phyloP scores from a whole-genome alignment of 1,140 invertebrate species.

The Harpegnathos saltator region DNA sequence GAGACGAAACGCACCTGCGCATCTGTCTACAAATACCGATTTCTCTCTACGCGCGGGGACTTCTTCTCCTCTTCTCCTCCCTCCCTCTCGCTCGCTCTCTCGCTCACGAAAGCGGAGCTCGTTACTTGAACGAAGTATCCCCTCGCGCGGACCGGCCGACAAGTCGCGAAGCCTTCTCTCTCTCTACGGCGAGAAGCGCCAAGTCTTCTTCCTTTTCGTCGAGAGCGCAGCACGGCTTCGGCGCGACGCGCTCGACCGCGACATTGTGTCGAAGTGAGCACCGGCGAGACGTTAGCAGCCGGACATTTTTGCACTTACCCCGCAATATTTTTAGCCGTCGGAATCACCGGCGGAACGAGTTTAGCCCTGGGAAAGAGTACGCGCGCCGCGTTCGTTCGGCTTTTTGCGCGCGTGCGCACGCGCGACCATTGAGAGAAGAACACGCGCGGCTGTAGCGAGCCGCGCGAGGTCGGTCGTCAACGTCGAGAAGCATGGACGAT shows the following conservation, averaged over 20 bases:
- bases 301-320: slow-evolving; percentile 15
- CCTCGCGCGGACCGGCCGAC: slow-evolving; percentile 7
- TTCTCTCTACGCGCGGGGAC: too few species aligned
- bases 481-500: neutral
- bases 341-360: slow-evolving; percentile 1
- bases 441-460: too few species aligned
- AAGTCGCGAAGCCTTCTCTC: neutral
- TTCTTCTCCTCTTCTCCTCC: neutral
- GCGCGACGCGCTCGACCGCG: slow-evolving; percentile 2
- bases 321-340: slow-evolving; percentile 32
- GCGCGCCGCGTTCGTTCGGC: too few species aligned
- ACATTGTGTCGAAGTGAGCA: slow-evolving; percentile 1
- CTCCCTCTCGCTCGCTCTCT: neutral
- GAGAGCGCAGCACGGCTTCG: too few species aligned
- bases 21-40: neutral
- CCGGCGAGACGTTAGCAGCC: slow-evolving; percentile 4
- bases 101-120: neutral
- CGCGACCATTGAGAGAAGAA: too few species aligned
- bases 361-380: slow-evolving; percentile 8
- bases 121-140: neutral
- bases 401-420: too few species aligned
- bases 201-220: too few species aligned
- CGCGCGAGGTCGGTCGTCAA: neutral
- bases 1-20: neutral
- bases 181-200: too few species aligned